A percentile compares a stretch with the other conserved stretches of the same genome.
Conservation (phyloP, 1,140 invertebrate genomes). For the Papilio polyxenes region DNA sequence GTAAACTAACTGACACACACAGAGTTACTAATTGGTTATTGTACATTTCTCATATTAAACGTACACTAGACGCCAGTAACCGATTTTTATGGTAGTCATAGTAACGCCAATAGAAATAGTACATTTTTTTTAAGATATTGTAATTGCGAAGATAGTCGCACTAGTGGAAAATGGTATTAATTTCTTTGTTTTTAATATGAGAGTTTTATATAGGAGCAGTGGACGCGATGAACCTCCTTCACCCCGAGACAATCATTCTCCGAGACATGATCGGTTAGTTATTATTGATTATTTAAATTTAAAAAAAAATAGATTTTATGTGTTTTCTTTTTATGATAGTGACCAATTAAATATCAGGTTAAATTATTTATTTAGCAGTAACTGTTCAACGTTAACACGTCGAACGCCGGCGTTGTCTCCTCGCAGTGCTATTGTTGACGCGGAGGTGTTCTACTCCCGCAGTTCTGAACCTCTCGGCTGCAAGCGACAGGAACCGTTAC, state of each 20-base stretch:
- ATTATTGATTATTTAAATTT: not conserved
- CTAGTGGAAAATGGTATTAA: not conserved
- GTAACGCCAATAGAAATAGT: no score
- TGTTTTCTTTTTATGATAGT: no score
- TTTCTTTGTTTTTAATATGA: not conserved
- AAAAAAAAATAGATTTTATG: no score
- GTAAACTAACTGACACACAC: not conserved
- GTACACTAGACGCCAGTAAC: no score
- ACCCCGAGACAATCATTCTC: constrained; percentile 68
- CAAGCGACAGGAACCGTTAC: constrained; percentile 45
- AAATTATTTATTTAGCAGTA: constrained; percentile 43
- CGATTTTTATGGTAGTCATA: no score
- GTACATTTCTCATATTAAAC: no score
- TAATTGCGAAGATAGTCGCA: no score
- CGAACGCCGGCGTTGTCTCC: constrained; percentile 64
- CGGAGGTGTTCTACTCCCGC: constrained; percentile 65
- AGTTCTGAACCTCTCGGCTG: constrained; percentile 46
- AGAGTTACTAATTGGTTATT: no score
- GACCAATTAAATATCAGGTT: no score
- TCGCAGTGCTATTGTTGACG: constrained; percentile 70
- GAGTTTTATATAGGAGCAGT: constrained; percentile 48
- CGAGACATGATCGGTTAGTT: constrained; percentile 60
- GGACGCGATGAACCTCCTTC: constrained; percentile 67
- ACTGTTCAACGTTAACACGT: constrained; percentile 44
- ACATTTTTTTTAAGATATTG: no score